Base-by-base conservation (phyloP, 2,888 invertebrate genomes). In the Erebia palarica region DNA sequence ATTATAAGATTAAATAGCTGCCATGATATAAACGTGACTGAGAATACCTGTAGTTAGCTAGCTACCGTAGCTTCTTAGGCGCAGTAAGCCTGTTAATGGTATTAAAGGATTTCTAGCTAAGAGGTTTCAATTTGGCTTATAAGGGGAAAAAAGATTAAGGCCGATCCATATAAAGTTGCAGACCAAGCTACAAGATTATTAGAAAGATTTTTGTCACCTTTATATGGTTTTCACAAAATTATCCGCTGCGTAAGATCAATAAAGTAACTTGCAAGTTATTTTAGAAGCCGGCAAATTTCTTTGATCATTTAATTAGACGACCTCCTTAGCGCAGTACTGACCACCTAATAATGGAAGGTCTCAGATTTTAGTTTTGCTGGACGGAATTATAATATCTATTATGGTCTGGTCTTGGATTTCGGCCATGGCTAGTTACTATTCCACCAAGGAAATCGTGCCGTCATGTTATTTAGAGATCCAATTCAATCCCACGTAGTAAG, bases 101-200 rank as follows among this genome's bases (percentile, higher is more conserved):
- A 77, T 78, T 79, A 78, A 78, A 73, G 82, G 86, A 84, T 83
- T 82, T 78, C 76, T 77, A 83, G 80, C 77, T 82, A 81, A 83
- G 81, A 80, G 88, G 88, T 81, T 89, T 89, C 88, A 78, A 55
- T 55, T 65, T 27, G 36, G 65, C 65, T 65, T 65, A 65, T 53
- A 42, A 42, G 42, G 42, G 18, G 13, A 49, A 64, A 42, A 65
- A 55, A 53, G 36, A 65, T 65, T 42, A 55, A 65, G 65, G 27
- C 14, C n/a, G 36, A 65, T 65, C 53, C 47, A 13, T 18, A 63
- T 21, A 47, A 44, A 63, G 47, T 21, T 53, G 16, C 65, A 51
- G 27, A 36, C 14, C 49, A 13, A 47, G 13, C 47, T 61, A 16
- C 18, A 18, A 11, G 16, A 13, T 21, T 47, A 18, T 18, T 21